Evolutionary conservation across 2,888 invertebrate species (phyloP), one percentile per base, ranked within the genome.

Genomic region (Teinopalpus imperialis): DNA sequence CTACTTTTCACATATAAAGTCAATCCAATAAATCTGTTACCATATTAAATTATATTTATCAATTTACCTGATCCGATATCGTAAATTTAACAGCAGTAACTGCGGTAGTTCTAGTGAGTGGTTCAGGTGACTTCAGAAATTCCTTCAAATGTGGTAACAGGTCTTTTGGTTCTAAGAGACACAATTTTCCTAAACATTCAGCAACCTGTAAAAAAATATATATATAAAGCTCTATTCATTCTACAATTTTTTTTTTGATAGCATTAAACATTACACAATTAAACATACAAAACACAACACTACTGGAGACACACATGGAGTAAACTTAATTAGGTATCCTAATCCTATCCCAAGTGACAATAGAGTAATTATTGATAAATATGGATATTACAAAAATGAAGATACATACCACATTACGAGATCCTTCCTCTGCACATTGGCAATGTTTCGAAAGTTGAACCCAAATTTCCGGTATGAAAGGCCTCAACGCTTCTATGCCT

Each of bases 31-130:
- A n/a, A n/a, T n/a, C n/a, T n/a, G n/a, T n/a, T n/a, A n/a, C n/a
- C n/a, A n/a, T n/a, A n/a, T n/a, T n/a, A n/a, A n/a, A n/a, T n/a
- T n/a, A n/a, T n/a, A n/a, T n/a, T n/a, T n/a, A n/a, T n/a, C n/a
- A n/a, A n/a, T n/a, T n/a, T n/a, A 93, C 94, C 90, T 97, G 98
- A 90, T 99, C 99, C 1, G 98, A 97, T 68, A 99, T 98, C 24
- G 99, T 98, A 74, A 98, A 99, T 80, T 99, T 99, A 49, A 99
- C 95, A 29, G 99, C 98, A 1, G 99, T 98, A 7, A 99, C 97
- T 1, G 98, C 97, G 0, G 99, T 99, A 0, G 98, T 97, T 67
- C 99, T 91, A 82, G 98, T 97, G 26, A 97, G 90, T 0, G 96
- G 93, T 36, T 96, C 97, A 0, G 93, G 91, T 0, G 95, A 95